phyloP scores from a whole-genome alignment of 2,888 invertebrate genomes.

The Cryptus viduatorius region DNA sequence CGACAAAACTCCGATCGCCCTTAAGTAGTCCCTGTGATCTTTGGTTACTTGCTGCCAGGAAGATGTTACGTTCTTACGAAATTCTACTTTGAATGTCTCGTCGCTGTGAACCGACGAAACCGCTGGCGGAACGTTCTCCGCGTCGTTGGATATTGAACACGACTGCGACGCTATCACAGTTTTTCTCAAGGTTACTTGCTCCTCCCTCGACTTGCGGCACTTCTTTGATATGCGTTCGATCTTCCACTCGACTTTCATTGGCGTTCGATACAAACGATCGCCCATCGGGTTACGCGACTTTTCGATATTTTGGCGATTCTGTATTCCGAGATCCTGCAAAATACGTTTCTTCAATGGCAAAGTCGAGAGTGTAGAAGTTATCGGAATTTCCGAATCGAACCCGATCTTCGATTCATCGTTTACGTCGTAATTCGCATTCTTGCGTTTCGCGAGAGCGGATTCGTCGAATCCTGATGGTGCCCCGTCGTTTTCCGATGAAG shows the following conservation, averaged over 20 bases:
- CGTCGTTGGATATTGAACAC: constrained; percentile 21
- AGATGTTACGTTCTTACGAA: constrained; percentile 5
- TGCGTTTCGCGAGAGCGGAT: not conserved
- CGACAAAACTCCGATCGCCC: constrained; percentile 38
- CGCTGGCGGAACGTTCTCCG: constrained; percentile 26
- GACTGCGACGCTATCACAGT: not conserved
- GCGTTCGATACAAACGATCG: constrained; percentile 37
- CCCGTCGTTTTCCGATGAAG: not conserved
- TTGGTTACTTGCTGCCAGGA: constrained; percentile 46
- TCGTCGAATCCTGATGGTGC: not conserved
- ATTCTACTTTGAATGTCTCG: not conserved
- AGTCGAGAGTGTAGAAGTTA: constrained; percentile 52
- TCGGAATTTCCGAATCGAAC: not conserved
- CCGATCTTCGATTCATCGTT: constrained; percentile 13
- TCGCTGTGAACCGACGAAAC: not conserved
- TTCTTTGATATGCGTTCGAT: constrained; percentile 27
- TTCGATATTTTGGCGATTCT: constrained; percentile 22
- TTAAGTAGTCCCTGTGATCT: constrained; percentile 43
- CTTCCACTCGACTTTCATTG: not conserved
- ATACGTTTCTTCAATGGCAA: constrained; percentile 67
- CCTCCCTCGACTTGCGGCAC: constrained; percentile 16
- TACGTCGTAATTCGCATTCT: not conserved
- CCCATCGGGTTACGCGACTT: not conserved
- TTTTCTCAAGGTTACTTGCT: not conserved
- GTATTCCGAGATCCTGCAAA: constrained; percentile 25